Evolutionary conservation across 2,888 invertebrate genomes (phyloP), one percentile per base, ranked within the genome.

Genomic region (Platerodrilus igneus): DNA sequence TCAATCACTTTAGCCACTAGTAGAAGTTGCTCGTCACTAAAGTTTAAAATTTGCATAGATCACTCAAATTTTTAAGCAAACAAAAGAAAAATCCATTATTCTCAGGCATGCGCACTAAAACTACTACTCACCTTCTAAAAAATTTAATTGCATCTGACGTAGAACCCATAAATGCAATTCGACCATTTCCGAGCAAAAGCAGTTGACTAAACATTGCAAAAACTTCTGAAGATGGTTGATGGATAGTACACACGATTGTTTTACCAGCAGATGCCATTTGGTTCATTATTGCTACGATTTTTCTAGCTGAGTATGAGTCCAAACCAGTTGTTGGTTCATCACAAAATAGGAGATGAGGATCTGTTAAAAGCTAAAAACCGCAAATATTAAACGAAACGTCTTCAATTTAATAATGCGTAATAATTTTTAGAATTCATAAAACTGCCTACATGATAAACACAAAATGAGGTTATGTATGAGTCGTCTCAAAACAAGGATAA

Each of bases 261-360:
- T 86, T 86, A 10, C 90, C 89, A 50, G 79, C 78, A 2, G 75
- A 74, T 0, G 87, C 81, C 62, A 86, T 79, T 45, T 74, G 71
- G 16, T 80, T 77, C 56, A 89, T 75, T 32, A 85, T 75, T 4
- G 75, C 72, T 37, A 88, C 80, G 38, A 96, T 72, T 61, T 86
- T 88, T 61, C 86, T 85, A 0, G 96, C 95, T 61, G 93, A 93
- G 57, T 82, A 92, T 0, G 93, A 90, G 65, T 97, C 96, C 37
- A 86, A 65, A 0, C 95, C 93, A 0, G 94, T 94, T 0, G 96
- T 96, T 4, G 95, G 95, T 62, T 97, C 96, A 59, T 97, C 96
- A 62, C 93, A 89, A 69, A 96, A 95, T 22, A 97, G 70, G 19
- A 97, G 75, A 1, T 86, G 80, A 0, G 96, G 96, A 69, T 95